phyloP scores from a whole-genome alignment of 2,797 vertebrate genomes.

The Tenualosa ilisha region DNA sequence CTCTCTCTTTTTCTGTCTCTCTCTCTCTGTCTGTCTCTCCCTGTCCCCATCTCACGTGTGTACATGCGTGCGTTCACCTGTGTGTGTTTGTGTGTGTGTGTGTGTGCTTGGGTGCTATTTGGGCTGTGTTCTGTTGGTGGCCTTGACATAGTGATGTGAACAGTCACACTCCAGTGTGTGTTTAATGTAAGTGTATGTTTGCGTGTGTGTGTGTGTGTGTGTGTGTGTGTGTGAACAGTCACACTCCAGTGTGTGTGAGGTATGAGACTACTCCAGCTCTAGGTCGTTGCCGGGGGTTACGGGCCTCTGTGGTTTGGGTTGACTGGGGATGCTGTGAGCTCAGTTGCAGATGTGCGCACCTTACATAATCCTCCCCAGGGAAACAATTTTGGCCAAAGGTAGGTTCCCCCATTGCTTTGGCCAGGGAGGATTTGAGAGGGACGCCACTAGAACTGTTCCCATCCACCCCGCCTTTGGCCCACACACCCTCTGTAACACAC shows the following conservation, averaged over 20 bases:
- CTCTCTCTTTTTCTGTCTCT: too few species aligned
- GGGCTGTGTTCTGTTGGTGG: too few species aligned
- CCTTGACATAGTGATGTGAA: too few species aligned
- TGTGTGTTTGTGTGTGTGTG: neutral
- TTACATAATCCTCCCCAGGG: conserved; percentile 16
- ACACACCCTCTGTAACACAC: too few species aligned
- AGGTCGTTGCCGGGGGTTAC: neutral
- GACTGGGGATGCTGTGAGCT: neutral
- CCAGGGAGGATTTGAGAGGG: neutral
- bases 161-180: too few species aligned
- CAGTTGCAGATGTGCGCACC: conserved; percentile 14
- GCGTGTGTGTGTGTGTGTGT: neutral
- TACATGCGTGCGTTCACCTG: neutral
- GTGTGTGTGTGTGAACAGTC: conserved; percentile 5
- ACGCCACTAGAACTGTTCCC: neutral
- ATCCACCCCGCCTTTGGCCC: neutral
- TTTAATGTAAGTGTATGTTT: neutral
- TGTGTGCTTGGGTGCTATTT: neutral
- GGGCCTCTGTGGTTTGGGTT: neutral
- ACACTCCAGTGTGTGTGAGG: neutral
- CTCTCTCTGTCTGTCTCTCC: too few species aligned
- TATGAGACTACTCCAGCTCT: neutral
- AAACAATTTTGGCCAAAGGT: neutral
- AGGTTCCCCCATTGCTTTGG: conserved; percentile 3
- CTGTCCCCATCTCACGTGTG: neutral